A percentile compares a stretch with the other conserved stretches of the same genome.
Evolutionary conservation across 2,888 invertebrate species (phyloP).

Genomic region (Epicampocera succincta): DNA sequence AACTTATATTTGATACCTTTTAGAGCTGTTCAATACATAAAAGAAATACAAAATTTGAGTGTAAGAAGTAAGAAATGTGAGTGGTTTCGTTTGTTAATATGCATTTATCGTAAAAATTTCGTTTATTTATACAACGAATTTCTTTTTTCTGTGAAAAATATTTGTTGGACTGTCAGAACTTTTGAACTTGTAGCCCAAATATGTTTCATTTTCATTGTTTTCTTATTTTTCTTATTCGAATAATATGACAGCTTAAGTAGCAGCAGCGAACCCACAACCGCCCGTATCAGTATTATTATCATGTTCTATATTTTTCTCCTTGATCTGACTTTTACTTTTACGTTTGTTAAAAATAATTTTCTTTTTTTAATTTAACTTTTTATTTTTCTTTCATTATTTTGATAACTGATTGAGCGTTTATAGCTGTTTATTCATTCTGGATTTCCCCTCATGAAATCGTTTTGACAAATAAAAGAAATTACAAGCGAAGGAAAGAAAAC

Average conservation of each 20-base stretch:
- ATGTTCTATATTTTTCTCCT: conserved; percentile 53
- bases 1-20: conserved; percentile 27
- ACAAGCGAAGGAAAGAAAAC: neutral
- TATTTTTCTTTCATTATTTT: conserved; percentile 43
- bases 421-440: neutral
- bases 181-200: neutral
- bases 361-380: conserved; percentile 11
- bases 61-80: neutral
- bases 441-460: neutral
- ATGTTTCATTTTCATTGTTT: too few relatives aligned
- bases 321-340: conserved; percentile 63
- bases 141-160: conserved; percentile 1
- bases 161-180: conserved; percentile 1
- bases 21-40: neutral
- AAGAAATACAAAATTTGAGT: neutral
- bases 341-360: conserved; percentile 1
- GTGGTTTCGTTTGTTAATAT: conserved; percentile 40
- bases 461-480: neutral
- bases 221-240: too few relatives aligned
- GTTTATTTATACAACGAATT: conserved; percentile 15
- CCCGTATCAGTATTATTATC: conserved; percentile 21
- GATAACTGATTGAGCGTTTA: conserved; percentile 38
- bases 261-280: conserved; percentile 1
- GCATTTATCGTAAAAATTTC: conserved; percentile 45
- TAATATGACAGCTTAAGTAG: conserved; percentile 6